Conservation (phyloP, 2,888 invertebrate species). For the Ariolimax columbianus region DNA sequence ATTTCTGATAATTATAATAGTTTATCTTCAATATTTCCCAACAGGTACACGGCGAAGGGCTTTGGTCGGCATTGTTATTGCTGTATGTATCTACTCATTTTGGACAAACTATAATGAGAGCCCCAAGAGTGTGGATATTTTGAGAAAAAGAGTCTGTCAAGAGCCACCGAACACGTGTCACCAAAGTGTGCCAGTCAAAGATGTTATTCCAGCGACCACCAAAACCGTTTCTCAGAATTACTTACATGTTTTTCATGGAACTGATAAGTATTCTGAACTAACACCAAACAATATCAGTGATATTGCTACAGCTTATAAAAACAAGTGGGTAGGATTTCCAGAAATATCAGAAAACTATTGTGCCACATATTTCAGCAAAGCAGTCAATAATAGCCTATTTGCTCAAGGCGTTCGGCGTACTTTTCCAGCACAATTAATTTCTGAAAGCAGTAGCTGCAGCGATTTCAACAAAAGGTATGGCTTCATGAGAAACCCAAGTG, state of each 20-base stretch:
- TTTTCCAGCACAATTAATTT: slow-evolving; percentile 5
- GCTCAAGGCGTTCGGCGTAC: not conserved
- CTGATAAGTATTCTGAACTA: not conserved
- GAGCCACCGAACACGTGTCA: not conserved
- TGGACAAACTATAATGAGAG: not conserved
- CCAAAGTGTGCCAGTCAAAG: no score
- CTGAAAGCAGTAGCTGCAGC: slow-evolving; percentile 12
- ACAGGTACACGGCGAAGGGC: not conserved
- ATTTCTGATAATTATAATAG: not conserved
- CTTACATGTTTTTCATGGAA: not conserved
- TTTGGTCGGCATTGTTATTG: not conserved
- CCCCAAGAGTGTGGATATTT: not conserved
- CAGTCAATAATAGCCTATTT: not conserved
- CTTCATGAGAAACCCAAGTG: not conserved
- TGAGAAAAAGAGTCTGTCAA: not conserved
- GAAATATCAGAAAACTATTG: slow-evolving; percentile 10
- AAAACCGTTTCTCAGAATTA: not conserved
- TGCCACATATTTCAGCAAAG: not conserved
- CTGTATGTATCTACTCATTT: not conserved
- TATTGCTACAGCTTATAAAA: slow-evolving; percentile 10
- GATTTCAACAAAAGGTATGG: slow-evolving; percentile 11
- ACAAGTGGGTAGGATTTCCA: slow-evolving; percentile 42
- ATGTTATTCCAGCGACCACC: not conserved
- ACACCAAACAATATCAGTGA: not conserved
- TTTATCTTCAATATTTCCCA: not conserved